Percentiles rank a stretch among this genome's conserved stretches.
Evolutionary conservation across 1,140 invertebrate genomes (phyloP).

Genomic region (Drosophila truncata): DNA sequence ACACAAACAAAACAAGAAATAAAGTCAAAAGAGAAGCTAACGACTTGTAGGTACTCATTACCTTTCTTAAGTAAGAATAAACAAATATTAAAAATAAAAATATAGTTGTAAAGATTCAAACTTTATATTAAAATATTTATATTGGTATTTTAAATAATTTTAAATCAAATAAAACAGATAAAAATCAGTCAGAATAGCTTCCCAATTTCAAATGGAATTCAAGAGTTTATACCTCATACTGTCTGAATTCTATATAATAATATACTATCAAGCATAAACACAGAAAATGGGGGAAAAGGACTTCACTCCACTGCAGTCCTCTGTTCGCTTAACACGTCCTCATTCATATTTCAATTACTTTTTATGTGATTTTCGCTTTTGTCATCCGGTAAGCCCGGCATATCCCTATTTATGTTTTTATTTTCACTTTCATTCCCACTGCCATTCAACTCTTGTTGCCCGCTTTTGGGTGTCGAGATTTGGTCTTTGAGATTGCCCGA

Average conservation of each 20-base stretch:
- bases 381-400: slow-evolving; percentile 68
- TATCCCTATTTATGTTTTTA: slow-evolving; percentile 81
- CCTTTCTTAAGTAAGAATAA: neutral
- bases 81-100: neutral
- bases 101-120: accelerated
- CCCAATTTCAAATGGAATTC: neutral
- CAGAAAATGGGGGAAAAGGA: slow-evolving; percentile 11
- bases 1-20: slow-evolving; percentile 39
- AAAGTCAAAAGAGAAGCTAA: no score
- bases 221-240: neutral
- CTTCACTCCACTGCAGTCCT: neutral
- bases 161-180: neutral
- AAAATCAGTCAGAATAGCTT: neutral
- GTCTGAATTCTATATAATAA: neutral
- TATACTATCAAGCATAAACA: neutral
- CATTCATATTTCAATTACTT: slow-evolving; percentile 84
- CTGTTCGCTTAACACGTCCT: slow-evolving; percentile 64
- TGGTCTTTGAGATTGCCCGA: slow-evolving; percentile 72
- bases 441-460: slow-evolving; percentile 57
- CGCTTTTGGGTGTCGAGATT: slow-evolving; percentile 74
- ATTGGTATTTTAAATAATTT: neutral
- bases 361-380: slow-evolving; percentile 83
- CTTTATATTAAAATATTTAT: neutral
- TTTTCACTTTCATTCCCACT: slow-evolving; percentile 78
- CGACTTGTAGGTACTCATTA: neutral